Percentiles rank a stretch among this genome's conserved stretches.
Evolutionary conservation across 2,797 vertebrate species (phyloP).

Genomic region (Champsocephalus gunnari): DNA sequence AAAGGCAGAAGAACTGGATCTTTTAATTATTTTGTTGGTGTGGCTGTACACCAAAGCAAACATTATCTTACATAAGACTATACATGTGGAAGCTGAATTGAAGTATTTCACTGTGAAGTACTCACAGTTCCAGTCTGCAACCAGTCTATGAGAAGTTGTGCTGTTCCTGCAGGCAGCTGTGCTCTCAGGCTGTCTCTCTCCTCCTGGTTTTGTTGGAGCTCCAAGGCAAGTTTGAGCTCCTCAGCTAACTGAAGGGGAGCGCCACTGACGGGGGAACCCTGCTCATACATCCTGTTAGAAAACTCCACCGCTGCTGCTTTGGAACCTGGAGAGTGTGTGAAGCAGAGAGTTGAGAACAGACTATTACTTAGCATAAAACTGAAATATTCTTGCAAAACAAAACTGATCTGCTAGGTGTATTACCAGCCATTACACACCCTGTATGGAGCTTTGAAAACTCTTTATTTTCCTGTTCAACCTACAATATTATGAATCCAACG

Average conservation of each 20-base stretch:
- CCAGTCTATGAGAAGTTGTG: slow-evolving; percentile 88
- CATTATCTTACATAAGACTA: background rate
- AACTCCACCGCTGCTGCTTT: slow-evolving; percentile 87
- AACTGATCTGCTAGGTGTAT: background rate
- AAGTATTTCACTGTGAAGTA: slow-evolving; percentile 4
- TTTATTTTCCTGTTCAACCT: no score
- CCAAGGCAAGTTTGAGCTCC: slow-evolving; percentile 91
- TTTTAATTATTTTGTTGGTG: background rate
- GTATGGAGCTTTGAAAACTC: slow-evolving; percentile 1
- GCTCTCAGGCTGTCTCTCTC: slow-evolving; percentile 85
- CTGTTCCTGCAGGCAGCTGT: slow-evolving; percentile 89
- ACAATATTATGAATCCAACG: no score
- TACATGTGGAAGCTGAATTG: background rate
- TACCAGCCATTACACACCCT: background rate
- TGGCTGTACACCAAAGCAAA: no score
- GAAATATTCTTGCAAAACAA: background rate
- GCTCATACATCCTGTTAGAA: slow-evolving; percentile 85
- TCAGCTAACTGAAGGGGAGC: slow-evolving; percentile 89
- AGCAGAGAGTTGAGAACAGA: background rate
- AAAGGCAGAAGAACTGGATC: no score
- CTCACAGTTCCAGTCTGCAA: slow-evolving; percentile 90
- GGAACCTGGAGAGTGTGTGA: slow-evolving; percentile 83
- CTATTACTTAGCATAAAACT: background rate
- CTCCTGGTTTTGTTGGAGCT: slow-evolving; percentile 86
- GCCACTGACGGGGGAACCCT: slow-evolving; percentile 84